Base-by-base conservation (phyloP, 2,797 vertebrate species). In the Bufotes viridis region DNA sequence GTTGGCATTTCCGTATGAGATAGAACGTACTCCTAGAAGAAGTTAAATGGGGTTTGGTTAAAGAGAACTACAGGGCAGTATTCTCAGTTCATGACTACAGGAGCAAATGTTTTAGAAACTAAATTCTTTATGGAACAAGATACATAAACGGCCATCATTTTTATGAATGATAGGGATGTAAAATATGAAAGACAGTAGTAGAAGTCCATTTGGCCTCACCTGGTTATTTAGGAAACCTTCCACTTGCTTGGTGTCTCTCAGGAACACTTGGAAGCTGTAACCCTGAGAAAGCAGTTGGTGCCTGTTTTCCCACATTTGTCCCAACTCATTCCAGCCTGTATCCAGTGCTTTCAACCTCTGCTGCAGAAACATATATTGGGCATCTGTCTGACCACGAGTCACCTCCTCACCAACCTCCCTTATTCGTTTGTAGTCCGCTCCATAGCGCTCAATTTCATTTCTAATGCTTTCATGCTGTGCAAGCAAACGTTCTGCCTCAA, bases 181-280 rank as follows among this genome's bases (percentile, higher is more conserved):
- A 65, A 12, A n/a, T 17, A 69, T 69, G 26, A 69, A 26, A 69
- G 24, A 69, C 3, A 69, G 6, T 15, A 15, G 15, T 15, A 15
- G 15, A 29, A 74, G 2, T 9, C 72, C 57, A n/a, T 1, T 22
- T 14, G 17, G 6, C 22, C 87, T 90, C 89, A 99, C 98, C 97
- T 99, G 98, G 90, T 95, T 97, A 93, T 97, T 98, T 86, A 99
- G 97, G 88, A 98, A 96, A 0, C 97, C 96, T 88, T 99, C 97
- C 0, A 97, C 97, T 93, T 98, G 98, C 90, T 97, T 98, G 85
- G 96, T 96, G n/a, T 99, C 98, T 80, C 97, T 94, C 89, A 98
- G 93, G 94, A 99, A 98, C 18, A 95, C 95, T 92, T 98, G 98
- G 95, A 97, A 97, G 90, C 97, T 96, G 0, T 96, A 97, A 34